A percentile compares a stretch with the other conserved stretches of the same genome.
Evolutionary conservation across 2,797 vertebrate species (phyloP).

Genomic region (Loriculus beryllinus): DNA sequence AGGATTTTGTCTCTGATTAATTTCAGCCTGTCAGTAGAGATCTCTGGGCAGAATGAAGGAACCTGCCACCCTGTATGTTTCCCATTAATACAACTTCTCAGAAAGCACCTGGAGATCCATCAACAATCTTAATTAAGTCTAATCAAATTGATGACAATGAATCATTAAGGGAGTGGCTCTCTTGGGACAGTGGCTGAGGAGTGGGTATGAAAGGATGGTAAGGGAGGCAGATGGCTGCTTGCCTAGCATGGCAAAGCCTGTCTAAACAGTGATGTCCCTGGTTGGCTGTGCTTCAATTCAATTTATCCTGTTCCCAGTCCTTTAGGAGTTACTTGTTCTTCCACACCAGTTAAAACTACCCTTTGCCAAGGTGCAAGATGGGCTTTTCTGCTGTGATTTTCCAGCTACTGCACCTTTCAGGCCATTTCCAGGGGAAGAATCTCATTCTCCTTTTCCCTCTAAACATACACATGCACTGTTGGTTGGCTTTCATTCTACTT

Average conservation of each 20-base stretch:
- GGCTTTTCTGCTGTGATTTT: neutral
- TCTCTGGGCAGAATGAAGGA: constrained; percentile 8
- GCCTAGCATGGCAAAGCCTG: neutral
- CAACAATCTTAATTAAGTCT: constrained; percentile 15
- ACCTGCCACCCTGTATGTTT: neutral
- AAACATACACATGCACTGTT: neutral
- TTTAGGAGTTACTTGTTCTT: neutral
- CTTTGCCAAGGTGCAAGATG: neutral
- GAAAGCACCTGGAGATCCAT: constrained; percentile 9
- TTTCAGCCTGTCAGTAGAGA: neutral
- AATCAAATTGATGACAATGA: neutral
- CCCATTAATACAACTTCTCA: constrained; percentile 6
- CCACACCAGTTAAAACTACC: neutral
- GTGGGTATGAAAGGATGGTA: neutral
- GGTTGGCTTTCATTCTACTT: neutral
- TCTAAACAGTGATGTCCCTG: neutral
- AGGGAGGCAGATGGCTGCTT: neutral
- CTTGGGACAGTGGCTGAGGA: neutral
- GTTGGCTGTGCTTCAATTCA: neutral
- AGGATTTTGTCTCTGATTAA: constrained; percentile 52
- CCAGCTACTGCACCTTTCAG: neutral
- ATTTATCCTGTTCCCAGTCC: neutral
- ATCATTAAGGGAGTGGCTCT: constrained; percentile 1
- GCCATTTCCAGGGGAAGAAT: neutral
- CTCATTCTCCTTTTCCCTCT: neutral